phyloP scores from a whole-genome alignment of 2,888 invertebrate genomes.

The Glyphotaelius pellucidus region DNA sequence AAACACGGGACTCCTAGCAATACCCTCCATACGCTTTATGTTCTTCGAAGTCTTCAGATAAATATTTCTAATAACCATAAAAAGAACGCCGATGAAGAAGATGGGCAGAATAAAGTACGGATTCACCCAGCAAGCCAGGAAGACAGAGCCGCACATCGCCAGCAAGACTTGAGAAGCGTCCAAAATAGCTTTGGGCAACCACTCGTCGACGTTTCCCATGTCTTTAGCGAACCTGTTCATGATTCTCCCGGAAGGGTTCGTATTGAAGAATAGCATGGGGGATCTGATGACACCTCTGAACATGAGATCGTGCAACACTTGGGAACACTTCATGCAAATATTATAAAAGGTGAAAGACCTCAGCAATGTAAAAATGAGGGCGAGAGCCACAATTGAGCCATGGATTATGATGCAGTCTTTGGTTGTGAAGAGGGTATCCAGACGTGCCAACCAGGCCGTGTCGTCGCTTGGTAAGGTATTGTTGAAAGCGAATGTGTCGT shows the following conservation, averaged over 20 bases:
- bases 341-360: conserved; percentile 78
- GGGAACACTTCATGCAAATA: conserved; percentile 77
- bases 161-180: conserved; percentile 79
- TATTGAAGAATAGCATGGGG: conserved; percentile 86
- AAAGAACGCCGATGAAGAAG: conserved; percentile 77
- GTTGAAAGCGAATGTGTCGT: conserved; percentile 1
- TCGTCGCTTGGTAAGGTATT: not conserved
- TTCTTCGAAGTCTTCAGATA: conserved; percentile 84
- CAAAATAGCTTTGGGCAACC: conserved; percentile 83
- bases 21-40: conserved; percentile 81
- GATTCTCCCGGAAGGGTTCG: conserved; percentile 88
- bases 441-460: conserved; percentile 3
- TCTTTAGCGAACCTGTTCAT: conserved; percentile 90
- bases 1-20: conserved; percentile 88
- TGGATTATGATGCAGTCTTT: conserved; percentile 75
- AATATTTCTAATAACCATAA: conserved; percentile 78
- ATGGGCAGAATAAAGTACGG: conserved; percentile 80
- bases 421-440: conserved; percentile 64
- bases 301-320: conserved; percentile 78
- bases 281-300: conserved; percentile 74
- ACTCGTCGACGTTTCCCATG: conserved; percentile 88
- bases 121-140: conserved; percentile 79
- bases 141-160: conserved; percentile 77
- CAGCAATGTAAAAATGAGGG: conserved; percentile 74
- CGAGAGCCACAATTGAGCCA: conserved; percentile 71